Conservation (phyloP, 2,113 vertebrate genomes). For the Ovibos moschatus region DNA sequence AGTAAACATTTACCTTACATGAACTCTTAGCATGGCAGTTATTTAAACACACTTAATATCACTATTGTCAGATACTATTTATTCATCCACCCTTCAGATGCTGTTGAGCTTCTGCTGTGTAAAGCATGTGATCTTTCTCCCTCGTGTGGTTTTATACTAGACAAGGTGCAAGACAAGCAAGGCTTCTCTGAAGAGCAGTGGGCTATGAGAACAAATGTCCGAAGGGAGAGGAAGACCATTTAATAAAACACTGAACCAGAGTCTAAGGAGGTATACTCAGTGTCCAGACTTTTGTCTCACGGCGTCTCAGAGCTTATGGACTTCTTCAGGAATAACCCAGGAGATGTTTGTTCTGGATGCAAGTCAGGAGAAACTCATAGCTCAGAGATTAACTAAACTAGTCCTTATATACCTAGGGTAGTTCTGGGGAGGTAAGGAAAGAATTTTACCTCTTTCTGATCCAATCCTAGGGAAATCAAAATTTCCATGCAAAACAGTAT, state of each 20-base stretch:
- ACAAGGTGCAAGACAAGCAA: background rate
- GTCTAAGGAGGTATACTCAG: background rate
- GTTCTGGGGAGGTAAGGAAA: background rate
- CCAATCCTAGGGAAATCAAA: background rate
- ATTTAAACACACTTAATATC: background rate
- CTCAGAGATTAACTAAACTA: background rate
- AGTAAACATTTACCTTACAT: background rate
- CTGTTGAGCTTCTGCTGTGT: background rate
- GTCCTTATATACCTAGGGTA: background rate
- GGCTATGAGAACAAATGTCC: background rate
- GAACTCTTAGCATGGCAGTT: background rate
- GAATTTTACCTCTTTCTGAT: background rate
- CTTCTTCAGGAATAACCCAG: background rate
- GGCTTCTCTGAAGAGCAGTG: background rate
- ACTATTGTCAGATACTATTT: background rate
- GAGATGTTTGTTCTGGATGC: background rate
- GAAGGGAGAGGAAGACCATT: background rate
- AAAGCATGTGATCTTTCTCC: background rate
- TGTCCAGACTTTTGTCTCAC: background rate
- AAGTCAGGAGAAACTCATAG: background rate
- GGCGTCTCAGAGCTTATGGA: background rate
- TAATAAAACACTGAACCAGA: background rate
- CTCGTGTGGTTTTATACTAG: background rate
- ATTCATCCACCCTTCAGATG: background rate
- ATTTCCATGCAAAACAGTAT: conserved; percentile 2